Evolutionary conservation across 1,140 invertebrate genomes (phyloP).

Genomic region (Sitodiplosis mosellana): DNA sequence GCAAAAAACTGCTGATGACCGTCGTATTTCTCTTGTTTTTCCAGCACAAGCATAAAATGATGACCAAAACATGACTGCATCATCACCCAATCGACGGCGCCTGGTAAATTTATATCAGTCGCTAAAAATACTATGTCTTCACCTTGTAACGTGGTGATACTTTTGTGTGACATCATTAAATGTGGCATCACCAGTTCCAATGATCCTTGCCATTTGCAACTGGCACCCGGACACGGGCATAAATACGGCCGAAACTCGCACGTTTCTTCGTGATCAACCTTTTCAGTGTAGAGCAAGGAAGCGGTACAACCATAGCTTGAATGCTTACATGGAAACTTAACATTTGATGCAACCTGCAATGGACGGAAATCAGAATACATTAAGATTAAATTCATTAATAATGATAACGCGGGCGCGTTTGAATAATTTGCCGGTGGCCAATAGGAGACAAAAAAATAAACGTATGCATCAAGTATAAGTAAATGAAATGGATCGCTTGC

Average conservation of each 20-base stretch:
- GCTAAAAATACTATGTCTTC: constrained; percentile 99
- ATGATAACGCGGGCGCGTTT: too few species aligned
- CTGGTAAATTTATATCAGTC: constrained; percentile 97
- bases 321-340: constrained; percentile 98
- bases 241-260: constrained; percentile 96
- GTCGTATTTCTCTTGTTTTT: constrained; percentile 97
- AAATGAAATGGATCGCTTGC: too few species aligned
- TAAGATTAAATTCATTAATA: too few species aligned
- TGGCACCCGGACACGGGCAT: constrained; percentile 95
- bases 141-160: constrained; percentile 91
- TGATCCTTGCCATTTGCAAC: constrained; percentile 96
- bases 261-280: constrained; percentile 93
- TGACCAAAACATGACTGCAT: constrained; percentile 99
- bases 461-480: too few species aligned
- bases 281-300: constrained; percentile 88
- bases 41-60: constrained; percentile 97
- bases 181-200: constrained; percentile 93
- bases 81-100: constrained; percentile 99
- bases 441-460: too few species aligned
- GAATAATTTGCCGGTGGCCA: too few species aligned
- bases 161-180: constrained; percentile 93
- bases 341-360: constrained; percentile 68
- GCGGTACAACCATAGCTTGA: constrained; percentile 86
- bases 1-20: constrained; percentile 98
- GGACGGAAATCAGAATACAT: too few species aligned